Conservation (phyloP, 2,888 invertebrate species). For the Lysandra coridon region DNA sequence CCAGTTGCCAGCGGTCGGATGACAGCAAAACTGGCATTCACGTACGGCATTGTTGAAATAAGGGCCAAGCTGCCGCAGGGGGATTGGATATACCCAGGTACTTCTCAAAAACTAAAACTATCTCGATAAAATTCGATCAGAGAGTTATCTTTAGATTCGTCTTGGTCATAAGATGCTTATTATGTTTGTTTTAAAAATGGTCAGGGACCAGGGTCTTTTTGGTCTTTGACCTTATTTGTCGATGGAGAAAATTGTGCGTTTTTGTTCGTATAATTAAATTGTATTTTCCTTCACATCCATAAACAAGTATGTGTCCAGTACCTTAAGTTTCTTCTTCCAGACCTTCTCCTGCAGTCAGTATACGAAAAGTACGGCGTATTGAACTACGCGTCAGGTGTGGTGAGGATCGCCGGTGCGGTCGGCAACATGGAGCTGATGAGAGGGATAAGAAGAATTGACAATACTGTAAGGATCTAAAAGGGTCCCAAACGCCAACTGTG, state of each 20-base stretch:
- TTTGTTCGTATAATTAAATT: too few species aligned
- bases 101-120: too few species aligned
- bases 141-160: too few species aligned
- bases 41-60: conserved; percentile 84
- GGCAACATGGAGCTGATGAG: conserved; percentile 72
- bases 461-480: conserved; percentile 3
- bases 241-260: too few species aligned
- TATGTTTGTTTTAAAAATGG: too few species aligned
- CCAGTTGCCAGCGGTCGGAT: conserved; percentile 84
- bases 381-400: conserved; percentile 79
- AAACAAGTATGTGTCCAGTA: too few species aligned
- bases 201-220: too few species aligned
- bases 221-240: too few species aligned
- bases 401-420: conserved; percentile 82
- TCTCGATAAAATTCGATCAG: too few species aligned
- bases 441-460: conserved; percentile 37
- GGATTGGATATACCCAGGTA: conserved; percentile 83
- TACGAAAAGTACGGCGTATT: conserved; percentile 71
- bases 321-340: neutral
- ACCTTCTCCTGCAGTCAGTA: neutral
- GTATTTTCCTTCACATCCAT: too few species aligned
- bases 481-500: too few species aligned
- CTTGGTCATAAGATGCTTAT: too few species aligned
- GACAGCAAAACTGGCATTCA: conserved; percentile 83
- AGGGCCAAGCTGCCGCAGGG: conserved; percentile 86